Evolutionary conservation across 2,797 vertebrate genomes (phyloP), one percentile per base, ranked within the genome.

Genomic region (Acanthornis magna): DNA sequence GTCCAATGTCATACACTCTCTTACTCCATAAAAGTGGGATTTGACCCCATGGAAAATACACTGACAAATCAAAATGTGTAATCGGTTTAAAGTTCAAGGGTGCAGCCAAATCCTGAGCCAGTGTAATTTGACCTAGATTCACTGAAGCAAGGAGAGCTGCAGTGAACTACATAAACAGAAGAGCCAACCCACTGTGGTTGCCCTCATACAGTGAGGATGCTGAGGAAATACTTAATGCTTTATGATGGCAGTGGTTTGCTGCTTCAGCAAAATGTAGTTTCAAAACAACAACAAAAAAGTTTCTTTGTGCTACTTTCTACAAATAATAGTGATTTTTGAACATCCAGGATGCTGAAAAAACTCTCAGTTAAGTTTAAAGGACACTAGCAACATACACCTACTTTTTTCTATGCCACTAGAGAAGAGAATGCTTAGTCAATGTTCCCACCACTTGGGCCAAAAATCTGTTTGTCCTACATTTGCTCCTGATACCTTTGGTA

Each of bases 51-150:
- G 36, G 88, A 92, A 93, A 96, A 93, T 78, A 76, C 61, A 78
- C 85, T 91, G 95, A 97, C 94, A 93, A 95, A 95, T 94, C 95
- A 90, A 93, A 96, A 95, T 63, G 81, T 84, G 48, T 97, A 96
- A 96, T 92, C 82, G 76, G 95, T 93, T 97, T 96, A 96, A 94
- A 95, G 92, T 94, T 92, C 89, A 95, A 93, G 79, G 85, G 73
- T 93, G 93, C 82, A 89, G 91, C 72, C 92, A 96, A 91, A 94
- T 95, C 93, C 95, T 92, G 82, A 96, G 95, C 82, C 88, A 79
- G 67, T 55, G 88, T 95, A 91, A 94, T 88, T 94, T 96, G 94
- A 96, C 94, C 89, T 95, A 95, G 79, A 94, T 96, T 85, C 89
- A 51, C 73, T 34, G 78, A 57, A 92, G 74, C 55, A 92, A 77